Evolutionary conservation across 2,888 invertebrate species (phyloP).

Genomic region (Syritta pipiens): DNA sequence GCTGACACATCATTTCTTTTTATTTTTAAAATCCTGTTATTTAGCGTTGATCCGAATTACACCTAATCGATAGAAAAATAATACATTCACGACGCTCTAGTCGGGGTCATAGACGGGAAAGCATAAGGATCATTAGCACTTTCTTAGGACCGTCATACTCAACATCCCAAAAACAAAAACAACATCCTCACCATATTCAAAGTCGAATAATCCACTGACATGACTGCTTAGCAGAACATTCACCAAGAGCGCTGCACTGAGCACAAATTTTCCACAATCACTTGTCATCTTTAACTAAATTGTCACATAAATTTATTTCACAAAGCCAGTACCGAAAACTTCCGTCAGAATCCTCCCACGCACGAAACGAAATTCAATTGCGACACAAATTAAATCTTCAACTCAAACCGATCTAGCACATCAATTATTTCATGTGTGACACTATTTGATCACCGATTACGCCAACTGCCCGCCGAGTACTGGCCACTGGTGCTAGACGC

Average conservation of each 20-base stretch:
- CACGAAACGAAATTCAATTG: conserved; percentile 5
- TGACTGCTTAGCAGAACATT: conserved; percentile 5
- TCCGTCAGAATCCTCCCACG: not conserved
- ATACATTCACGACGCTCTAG: too few relatives aligned
- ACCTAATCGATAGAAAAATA: too few relatives aligned
- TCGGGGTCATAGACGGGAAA: too few relatives aligned
- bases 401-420: conserved; percentile 18
- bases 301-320: not conserved
- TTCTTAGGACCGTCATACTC: too few relatives aligned
- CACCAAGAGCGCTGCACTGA: conserved; percentile 40
- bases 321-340: too few relatives aligned
- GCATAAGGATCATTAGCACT: too few relatives aligned
- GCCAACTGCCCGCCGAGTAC: conserved; percentile 57
- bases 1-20: too few relatives aligned
- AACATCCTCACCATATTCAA: conserved; percentile 28
- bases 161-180: not conserved
- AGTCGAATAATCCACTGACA: conserved; percentile 42
- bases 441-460: conserved; percentile 55
- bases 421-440: conserved; percentile 21
- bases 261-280: conserved; percentile 20
- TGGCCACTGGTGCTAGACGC: conserved; percentile 17
- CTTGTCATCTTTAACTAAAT: not conserved
- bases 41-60: too few relatives aligned
- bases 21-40: too few relatives aligned
- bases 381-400: conserved; percentile 7